Base-by-base conservation (phyloP, 2,888 invertebrate genomes). In the Formica aserva region DNA sequence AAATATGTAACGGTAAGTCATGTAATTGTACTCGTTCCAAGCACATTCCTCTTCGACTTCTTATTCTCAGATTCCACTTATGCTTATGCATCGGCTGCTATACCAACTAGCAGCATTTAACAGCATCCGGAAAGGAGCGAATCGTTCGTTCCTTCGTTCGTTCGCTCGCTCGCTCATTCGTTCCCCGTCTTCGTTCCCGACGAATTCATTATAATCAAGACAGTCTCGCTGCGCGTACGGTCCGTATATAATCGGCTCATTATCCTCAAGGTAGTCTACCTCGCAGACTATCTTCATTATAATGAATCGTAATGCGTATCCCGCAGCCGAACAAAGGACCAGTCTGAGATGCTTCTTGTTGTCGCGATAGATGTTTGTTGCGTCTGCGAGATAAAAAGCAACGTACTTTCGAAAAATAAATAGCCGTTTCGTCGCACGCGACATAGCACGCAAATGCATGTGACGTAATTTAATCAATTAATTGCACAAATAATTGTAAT, bases 1-100 rank as follows among this genome's bases (percentile, higher is more conserved):
- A 89, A 86, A 85, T 83, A 76, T 57, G 45, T 89, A 89, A 89
- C 90, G 90, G 89, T 90, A 90, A 89, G 87, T 82, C 85, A 77
- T 72, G 84, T 78, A 82, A 85, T 83, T 83, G 76, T 69, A 74
- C 63, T 84, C 89, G 89, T 88, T 89, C 86, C 88, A 48, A 65
- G 81, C 89, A 86, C 87, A 81, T 65, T 72, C 77, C 83, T 8
- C 55, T 62, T 69, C 80, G 45, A 78, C 81, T 87, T 86, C 85
- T 89, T 89, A 84, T 67, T 88, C 76, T 60, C 78, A 84, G 83
- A 89, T 89, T 89, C 89, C 88, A 69, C 57, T 84, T 82, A 82
- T 67, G 76, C 63, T 84, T 82, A 83, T 65, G 62, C 84, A 67
- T 38, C 84, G 67, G 26, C 48, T 29, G 55, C 65, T 9, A 22